Evolutionary conservation across 1,140 invertebrate genomes (phyloP), one percentile per base, ranked within the genome.

Genomic region (Pristionchus pacificus): DNA sequence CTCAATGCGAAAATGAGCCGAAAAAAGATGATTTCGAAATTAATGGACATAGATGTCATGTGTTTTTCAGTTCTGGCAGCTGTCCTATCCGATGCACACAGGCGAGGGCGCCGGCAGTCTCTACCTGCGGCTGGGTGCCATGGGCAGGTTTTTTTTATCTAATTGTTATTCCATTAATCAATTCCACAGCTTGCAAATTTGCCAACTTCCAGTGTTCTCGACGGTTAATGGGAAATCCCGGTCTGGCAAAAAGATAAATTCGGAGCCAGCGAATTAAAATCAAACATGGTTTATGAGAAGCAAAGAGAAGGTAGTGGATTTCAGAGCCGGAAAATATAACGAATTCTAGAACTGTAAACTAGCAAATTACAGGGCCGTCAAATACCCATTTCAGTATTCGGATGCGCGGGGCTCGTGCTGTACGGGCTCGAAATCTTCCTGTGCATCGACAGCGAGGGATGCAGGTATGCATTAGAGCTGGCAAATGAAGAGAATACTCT

Each of bases 371-470:
- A n/a, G n/a, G n/a, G n/a, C n/a, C 38, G 6, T 19, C 38, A 49
- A 49, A 6, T 49, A 75, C 55, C 15, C 1, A 38, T 71, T 80
- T 77, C 55, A 84, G 81, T 77, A 15, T 83, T 83, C 72, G 81
- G 81, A 60, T 83, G 77, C 29, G 74, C 77, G 30, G 81, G 80
- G 32, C 78, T 80, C 60, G 80, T 84, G 14, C 73, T 83, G 2
- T 83, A 79, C 61, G 83, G 80, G 14, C 65, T 83, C 2, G 81
- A 83, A 68, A 77, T 84, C 60, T 84, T 83, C 68, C 70, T 83
- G 19, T 83, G 81, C 71, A 32, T 76, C 28, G 72, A 80, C 0
- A 68, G 77, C 61, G 38, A 70, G 10, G 60, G 28, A 2, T 82
- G 82, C 65, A 57, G n/a, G n/a, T n/a, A n/a, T n/a, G n/a, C n/a